Conservation (phyloP, 37 sponge, comb jelly and placozoan genomes). For the Beroe ovata region DNA sequence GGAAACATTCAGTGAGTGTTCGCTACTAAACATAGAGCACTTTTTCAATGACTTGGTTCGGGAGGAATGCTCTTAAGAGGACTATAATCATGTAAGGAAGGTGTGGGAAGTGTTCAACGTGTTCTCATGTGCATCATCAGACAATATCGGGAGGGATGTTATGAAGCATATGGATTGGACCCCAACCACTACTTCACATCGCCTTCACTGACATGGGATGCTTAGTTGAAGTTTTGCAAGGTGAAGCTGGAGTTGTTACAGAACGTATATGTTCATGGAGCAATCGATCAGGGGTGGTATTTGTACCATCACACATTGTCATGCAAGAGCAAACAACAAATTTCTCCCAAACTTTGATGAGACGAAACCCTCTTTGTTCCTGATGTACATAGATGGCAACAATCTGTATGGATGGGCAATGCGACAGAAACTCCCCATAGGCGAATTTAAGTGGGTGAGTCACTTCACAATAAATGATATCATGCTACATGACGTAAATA, state of each 20-base stretch:
- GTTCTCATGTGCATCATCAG: constrained; percentile 8
- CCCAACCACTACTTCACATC: constrained; percentile 37
- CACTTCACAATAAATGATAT: background rate
- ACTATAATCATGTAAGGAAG: constrained; percentile 31
- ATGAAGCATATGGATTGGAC: background rate
- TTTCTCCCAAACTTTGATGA: constrained; percentile 22
- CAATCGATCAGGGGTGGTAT: constrained; percentile 56
- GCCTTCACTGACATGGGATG: constrained; percentile 59
- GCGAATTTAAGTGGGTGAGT: background rate
- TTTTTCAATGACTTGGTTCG: background rate
- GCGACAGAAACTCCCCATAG: background rate
- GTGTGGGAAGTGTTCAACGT: constrained; percentile 21
- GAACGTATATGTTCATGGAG: constrained; percentile 6
- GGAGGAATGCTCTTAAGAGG: constrained; percentile 13
- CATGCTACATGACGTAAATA: background rate
- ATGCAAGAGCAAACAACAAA: constrained; percentile 17
- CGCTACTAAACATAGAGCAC: background rate
- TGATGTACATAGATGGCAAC: constrained; percentile 15
- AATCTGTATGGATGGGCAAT: constrained; percentile 22
- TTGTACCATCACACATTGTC: background rate
- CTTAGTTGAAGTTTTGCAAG: background rate
- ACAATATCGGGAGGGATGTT: background rate
- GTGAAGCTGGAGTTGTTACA: background rate
- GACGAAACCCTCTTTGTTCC: background rate
- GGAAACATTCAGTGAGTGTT: background rate